phyloP scores from a whole-genome alignment of 2,888 invertebrate species.

The Toxonevra muliebris region DNA sequence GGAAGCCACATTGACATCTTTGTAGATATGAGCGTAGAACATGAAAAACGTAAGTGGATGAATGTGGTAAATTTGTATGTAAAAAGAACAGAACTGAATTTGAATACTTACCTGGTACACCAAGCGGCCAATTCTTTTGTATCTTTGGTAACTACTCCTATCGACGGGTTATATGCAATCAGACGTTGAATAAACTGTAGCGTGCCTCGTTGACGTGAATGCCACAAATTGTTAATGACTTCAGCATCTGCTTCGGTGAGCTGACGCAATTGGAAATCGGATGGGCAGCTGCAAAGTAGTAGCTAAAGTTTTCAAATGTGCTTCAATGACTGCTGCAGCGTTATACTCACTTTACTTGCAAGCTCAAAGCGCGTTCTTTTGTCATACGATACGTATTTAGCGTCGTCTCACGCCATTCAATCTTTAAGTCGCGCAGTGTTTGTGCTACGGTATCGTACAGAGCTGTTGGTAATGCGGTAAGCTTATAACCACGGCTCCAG shows the following conservation, averaged over 20 bases:
- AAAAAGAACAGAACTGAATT: not conserved
- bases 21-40: not conserved
- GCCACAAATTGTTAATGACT: conserved; percentile 47
- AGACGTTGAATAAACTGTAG: conserved; percentile 44
- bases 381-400: conserved; percentile 41
- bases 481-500: conserved; percentile 52
- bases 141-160: conserved; percentile 45
- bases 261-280: conserved; percentile 28
- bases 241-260: conserved; percentile 41
- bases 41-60: not conserved
- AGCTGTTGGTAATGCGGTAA: conserved; percentile 48
- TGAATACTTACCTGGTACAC: conserved; percentile 47
- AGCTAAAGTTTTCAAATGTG: too few relatives aligned
- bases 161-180: conserved; percentile 45
- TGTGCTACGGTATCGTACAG: conserved; percentile 47
- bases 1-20: conserved; percentile 49
- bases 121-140: conserved; percentile 49
- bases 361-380: conserved; percentile 30
- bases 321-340: too few relatives aligned
- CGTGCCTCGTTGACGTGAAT: conserved; percentile 47
- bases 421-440: conserved; percentile 39
- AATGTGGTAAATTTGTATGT: not conserved
- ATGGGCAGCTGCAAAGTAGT: conserved; percentile 41
- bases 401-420: conserved; percentile 41
- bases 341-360: conserved; percentile 43